A percentile compares a stretch with the other conserved stretches of the same genome.
Conservation (phyloP, 2,113 vertebrate genomes). For the Tor tambroides region DNA sequence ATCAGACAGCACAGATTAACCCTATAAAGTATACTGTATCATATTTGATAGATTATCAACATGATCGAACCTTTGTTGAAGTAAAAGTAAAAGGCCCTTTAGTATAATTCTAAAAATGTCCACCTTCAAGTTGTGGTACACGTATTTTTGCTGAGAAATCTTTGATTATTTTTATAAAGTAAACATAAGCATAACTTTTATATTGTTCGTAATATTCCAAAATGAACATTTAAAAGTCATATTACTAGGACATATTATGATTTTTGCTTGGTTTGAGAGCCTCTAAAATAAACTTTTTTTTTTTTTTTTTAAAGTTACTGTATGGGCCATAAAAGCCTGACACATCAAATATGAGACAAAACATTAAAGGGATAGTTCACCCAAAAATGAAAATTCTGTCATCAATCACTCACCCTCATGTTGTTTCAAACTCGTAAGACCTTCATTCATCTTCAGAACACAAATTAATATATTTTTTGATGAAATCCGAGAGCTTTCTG, state of each 20-base stretch:
- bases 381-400: too few relatives aligned
- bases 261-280: not conserved
- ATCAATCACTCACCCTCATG: too few relatives aligned
- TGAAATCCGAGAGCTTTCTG: too few relatives aligned
- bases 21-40: not conserved
- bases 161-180: not conserved
- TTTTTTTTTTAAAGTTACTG: not conserved
- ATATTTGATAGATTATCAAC: not conserved
- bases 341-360: not conserved
- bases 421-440: too few relatives aligned
- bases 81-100: not conserved
- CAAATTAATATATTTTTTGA: too few relatives aligned
- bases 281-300: not conserved
- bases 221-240: not conserved
- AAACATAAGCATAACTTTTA: not conserved
- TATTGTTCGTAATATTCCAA: not conserved
- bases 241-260: not conserved
- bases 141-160: not conserved
- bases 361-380: too few relatives aligned
- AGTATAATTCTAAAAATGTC: not conserved
- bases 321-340: not conserved
- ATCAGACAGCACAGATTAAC: not conserved
- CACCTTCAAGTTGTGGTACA: not conserved
- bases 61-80: not conserved
- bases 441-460: too few relatives aligned